Conservation (phyloP, 2,797 vertebrate genomes). For the Oreonectes daqikongensis region DNA sequence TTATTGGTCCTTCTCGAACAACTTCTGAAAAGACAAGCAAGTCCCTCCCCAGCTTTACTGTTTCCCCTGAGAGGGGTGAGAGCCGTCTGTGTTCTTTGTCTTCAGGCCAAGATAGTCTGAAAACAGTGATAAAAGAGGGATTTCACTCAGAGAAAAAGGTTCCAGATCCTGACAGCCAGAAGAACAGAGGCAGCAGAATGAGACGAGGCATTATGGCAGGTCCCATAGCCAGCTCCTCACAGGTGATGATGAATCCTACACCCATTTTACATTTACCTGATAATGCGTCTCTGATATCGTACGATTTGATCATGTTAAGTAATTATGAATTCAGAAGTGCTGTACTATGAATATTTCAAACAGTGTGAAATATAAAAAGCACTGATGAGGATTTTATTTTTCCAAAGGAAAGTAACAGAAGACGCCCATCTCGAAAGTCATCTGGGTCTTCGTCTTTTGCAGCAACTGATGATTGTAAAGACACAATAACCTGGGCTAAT, state of each 20-base stretch:
- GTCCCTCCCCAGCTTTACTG: slow-evolving; percentile 22
- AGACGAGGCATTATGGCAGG: slow-evolving; percentile 84
- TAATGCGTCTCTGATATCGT: neutral
- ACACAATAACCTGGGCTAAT: slow-evolving; percentile 24
- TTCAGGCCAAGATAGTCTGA: neutral
- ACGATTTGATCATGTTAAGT: neutral
- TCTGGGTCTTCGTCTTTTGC: slow-evolving; percentile 47
- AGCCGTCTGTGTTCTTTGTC: slow-evolving; percentile 12
- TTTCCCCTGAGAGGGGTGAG: slow-evolving; percentile 46
- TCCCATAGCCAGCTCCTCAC: slow-evolving; percentile 74
- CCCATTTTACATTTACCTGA: neutral
- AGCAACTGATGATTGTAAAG: slow-evolving; percentile 52
- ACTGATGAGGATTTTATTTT: neutral
- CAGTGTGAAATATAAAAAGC: neutral
- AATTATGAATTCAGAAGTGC: neutral
- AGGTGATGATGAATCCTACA: slow-evolving; percentile 77
- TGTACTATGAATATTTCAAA: neutral
- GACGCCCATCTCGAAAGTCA: slow-evolving; percentile 60
- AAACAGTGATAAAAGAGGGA: slow-evolving; percentile 43
- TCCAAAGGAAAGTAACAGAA: slow-evolving; percentile 70
- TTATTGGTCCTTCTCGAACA: slow-evolving; percentile 25
- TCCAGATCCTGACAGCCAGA: slow-evolving; percentile 69
- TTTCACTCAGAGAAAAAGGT: slow-evolving; percentile 60
- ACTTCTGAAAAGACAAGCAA: slow-evolving; percentile 44
- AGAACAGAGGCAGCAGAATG: slow-evolving; percentile 72